phyloP scores from a whole-genome alignment of 2,888 invertebrate species.

The Plemyria rubiginata region DNA sequence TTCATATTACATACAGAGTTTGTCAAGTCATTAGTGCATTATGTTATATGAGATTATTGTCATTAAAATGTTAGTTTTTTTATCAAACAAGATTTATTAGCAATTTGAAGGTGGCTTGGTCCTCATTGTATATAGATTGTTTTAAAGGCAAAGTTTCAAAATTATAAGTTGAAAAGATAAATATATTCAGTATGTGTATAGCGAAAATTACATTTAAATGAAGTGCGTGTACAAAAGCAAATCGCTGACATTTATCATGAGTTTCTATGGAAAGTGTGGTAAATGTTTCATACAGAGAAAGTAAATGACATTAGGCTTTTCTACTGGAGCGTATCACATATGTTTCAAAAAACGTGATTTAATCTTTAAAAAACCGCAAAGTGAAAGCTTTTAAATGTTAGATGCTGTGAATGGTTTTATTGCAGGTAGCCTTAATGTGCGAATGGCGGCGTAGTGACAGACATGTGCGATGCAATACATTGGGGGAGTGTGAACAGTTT shows the following conservation, averaged over 20 bases:
- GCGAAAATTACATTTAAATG: constrained; percentile 17
- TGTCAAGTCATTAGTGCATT: no score
- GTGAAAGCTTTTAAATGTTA: constrained; percentile 58
- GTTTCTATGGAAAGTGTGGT: constrained; percentile 45
- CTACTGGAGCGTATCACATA: constrained; percentile 66
- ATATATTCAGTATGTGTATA: background rate
- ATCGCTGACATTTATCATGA: constrained; percentile 31
- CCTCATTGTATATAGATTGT: no score
- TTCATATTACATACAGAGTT: no score
- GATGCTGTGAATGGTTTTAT: constrained; percentile 44
- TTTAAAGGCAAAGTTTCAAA: no score
- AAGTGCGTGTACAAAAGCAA: constrained; percentile 18
- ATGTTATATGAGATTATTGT: no score
- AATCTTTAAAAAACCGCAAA: constrained; percentile 65
- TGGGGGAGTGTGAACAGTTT: constrained; percentile 32
- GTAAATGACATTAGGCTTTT: constrained; percentile 48
- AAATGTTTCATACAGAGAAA: constrained; percentile 43
- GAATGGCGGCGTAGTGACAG: constrained; percentile 43
- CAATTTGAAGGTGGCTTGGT: no score
- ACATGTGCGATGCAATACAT: constrained; percentile 34
- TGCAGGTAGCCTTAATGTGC: constrained; percentile 47
- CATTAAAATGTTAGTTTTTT: no score
- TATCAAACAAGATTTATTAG: no score
- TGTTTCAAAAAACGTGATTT: constrained; percentile 63
- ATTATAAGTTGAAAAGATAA: no score